These are phyloP conservation scores for Nymphalis urticae DNA, from an alignment of 2,888 invertebrate species.

Conservation along the genomic window DNA sequence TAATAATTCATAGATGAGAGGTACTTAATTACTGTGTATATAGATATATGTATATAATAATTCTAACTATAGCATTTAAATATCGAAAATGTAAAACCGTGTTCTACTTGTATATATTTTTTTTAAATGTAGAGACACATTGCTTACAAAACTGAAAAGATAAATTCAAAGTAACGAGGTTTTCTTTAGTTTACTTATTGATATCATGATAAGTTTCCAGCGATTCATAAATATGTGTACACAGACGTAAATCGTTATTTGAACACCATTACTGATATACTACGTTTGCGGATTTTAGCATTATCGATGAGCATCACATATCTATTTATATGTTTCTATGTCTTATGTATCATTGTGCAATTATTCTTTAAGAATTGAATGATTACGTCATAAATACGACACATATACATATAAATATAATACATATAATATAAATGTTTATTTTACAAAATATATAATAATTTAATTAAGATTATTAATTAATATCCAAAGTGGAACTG, in stretches of 20 bases:
- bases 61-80: no score
- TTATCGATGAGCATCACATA: conserved; percentile 40
- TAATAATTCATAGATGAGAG: no score
- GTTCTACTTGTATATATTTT: not conserved
- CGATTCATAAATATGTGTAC: conserved; percentile 45
- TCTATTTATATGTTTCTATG: conserved; percentile 11
- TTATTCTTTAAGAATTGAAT: conserved; percentile 2
- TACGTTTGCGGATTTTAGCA: conserved; percentile 54
- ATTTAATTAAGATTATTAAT: no score
- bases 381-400: no score
- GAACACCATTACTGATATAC: conserved; percentile 48
- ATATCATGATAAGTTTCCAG: conserved; percentile 59
- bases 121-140: conserved; percentile 22
- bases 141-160: conserved; percentile 41
- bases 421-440: no score
- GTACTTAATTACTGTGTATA: no score
- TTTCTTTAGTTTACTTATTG: conserved; percentile 67
- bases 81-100: not conserved
- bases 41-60: no score
- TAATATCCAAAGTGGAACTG: no score
- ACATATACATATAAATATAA: no score
- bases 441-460: no score
- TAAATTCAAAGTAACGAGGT: conserved; percentile 62
- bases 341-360: conserved; percentile 14
- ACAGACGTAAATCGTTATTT: conserved; percentile 48